Evolutionary conservation across 1,140 invertebrate genomes (phyloP).

Genomic region (Ectropis grisescens): DNA sequence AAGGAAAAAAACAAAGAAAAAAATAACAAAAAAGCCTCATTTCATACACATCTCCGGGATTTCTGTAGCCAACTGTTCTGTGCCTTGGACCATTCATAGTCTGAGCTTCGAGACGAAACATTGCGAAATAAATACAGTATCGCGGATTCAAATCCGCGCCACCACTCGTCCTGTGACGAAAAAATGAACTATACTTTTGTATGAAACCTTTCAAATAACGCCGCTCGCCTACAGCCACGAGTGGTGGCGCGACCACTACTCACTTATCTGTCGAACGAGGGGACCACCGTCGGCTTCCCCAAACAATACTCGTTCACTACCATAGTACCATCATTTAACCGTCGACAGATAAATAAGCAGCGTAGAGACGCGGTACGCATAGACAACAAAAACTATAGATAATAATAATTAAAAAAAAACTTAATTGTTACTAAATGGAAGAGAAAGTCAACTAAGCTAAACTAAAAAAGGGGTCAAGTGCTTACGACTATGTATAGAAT

Average conservation of each 20-base stretch:
- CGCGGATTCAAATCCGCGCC: constrained; percentile 17
- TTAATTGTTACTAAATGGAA: constrained; percentile 59
- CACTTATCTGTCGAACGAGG: no score
- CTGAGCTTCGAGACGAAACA: constrained; percentile 28
- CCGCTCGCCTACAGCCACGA: no score
- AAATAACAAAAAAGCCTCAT: constrained; percentile 45
- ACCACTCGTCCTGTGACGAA: no score
- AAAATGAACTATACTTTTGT: no score
- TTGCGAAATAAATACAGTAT: constrained; percentile 31
- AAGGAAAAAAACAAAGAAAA: constrained; percentile 19
- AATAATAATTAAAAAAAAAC: constrained; percentile 40
- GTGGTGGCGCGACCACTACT: no score
- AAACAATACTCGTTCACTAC: no score
- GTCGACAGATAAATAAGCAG: no score
- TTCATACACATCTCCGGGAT: constrained; percentile 43
- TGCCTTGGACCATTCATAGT: constrained; percentile 22
- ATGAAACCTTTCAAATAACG: no score
- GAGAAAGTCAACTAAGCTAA: constrained; percentile 57
- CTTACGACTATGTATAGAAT: constrained; percentile 36
- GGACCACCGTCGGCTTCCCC: no score
- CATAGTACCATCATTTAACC: no score
- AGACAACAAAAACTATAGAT: constrained; percentile 31
- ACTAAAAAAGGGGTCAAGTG: constrained; percentile 26
- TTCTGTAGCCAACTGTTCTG: constrained; percentile 16
- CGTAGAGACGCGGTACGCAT: no score